Conservation (phyloP, 2,113 vertebrate genomes). For the Oryzias curvinotus region DNA sequence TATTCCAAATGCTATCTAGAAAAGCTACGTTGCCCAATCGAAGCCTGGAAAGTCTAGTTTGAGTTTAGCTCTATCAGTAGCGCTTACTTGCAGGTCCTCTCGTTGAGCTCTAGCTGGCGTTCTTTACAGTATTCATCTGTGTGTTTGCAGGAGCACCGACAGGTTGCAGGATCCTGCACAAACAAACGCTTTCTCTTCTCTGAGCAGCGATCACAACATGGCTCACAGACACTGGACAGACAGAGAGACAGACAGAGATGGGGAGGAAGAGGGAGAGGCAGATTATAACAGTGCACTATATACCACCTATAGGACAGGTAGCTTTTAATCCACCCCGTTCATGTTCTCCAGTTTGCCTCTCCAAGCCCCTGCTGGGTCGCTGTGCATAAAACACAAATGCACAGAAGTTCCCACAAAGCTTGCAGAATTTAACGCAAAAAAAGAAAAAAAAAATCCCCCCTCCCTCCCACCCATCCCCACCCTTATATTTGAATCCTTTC, state of each 20-base stretch:
- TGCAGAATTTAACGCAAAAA: conserved; percentile 26
- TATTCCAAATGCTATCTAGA: conserved; percentile 3
- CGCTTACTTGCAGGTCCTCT: conserved; percentile 98
- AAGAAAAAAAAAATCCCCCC: conserved; percentile 37
- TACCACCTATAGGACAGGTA: conserved; percentile 31
- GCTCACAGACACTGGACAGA: conserved; percentile 87
- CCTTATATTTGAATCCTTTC: conserved; percentile 1
- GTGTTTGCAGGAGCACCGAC: conserved; percentile 99
- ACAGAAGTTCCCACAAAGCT: conserved; percentile 44
- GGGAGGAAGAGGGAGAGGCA: conserved; percentile 46
- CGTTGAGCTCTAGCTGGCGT: conserved; percentile 97
- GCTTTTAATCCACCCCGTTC: conserved; percentile 19
- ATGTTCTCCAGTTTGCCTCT: conserved; percentile 19
- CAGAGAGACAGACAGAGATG: conserved; percentile 76
- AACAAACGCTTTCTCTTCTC: conserved; percentile 94
- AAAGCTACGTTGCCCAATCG: background rate
- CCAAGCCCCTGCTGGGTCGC: conserved; percentile 21
- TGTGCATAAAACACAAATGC: conserved; percentile 41
- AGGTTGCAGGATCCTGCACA: conserved; percentile 94
- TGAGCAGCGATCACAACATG: conserved; percentile 92
- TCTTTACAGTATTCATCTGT: conserved; percentile 95
- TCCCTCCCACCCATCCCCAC: conserved; percentile 1
- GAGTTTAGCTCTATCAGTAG: background rate
- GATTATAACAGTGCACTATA: conserved; percentile 45
- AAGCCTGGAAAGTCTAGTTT: background rate